These are phyloP conservation scores for Heliornis fulica DNA, from an alignment of 2,113 vertebrate genomes.

Conservation along the genomic window DNA sequence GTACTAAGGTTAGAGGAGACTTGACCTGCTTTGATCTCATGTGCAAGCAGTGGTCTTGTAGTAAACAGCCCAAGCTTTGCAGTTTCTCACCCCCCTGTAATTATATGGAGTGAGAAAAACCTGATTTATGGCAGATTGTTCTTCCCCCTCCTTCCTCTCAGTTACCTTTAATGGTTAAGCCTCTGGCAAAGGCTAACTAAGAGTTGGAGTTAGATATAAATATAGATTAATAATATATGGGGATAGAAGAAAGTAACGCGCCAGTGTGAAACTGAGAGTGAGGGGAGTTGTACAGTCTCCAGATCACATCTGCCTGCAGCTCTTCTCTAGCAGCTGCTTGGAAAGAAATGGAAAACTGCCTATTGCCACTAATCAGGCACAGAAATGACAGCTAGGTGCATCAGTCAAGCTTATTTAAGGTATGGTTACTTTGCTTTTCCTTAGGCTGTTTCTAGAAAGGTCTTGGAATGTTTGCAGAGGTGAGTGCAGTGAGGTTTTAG, in stretches of 20 bases:
- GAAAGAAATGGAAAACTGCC: conserved; percentile 12
- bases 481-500: background rate
- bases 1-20: background rate
- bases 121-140: background rate
- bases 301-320: conserved; percentile 15
- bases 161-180: conserved; percentile 28
- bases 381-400: background rate
- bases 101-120: background rate
- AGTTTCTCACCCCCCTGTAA: background rate
- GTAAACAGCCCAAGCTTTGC: background rate
- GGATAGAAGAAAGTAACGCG: conserved; percentile 23
- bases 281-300: conserved; percentile 6
- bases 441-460: background rate
- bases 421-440: background rate
- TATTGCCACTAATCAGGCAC: background rate
- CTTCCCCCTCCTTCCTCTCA: conserved; percentile 12
- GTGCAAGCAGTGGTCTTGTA: background rate
- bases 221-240: conserved; percentile 72
- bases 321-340: conserved; percentile 29
- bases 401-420: background rate
- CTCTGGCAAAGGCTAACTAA: conserved; percentile 44
- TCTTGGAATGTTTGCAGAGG: background rate
- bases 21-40: background rate
- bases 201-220: conserved; percentile 65
- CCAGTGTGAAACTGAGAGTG: background rate